Base-by-base conservation (phyloP, 2,888 invertebrate species). In the Philaethria dido region DNA sequence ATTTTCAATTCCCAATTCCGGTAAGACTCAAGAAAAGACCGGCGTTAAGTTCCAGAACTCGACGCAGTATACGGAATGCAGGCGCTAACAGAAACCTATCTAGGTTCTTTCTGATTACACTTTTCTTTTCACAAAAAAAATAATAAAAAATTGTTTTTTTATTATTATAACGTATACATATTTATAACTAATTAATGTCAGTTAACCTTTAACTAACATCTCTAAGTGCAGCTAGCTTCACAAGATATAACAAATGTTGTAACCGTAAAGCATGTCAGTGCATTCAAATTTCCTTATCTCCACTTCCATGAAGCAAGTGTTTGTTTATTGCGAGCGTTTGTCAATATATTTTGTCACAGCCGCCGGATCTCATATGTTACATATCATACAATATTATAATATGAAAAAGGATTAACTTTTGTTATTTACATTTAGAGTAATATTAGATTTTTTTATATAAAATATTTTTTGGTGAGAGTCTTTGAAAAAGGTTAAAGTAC, bases 361-460 rank as follows among this genome's bases (percentile, higher is more conserved):
- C 29, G 52, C 52, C 29, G 11, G 33, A 52, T 33, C 29, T 33
- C 16, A 52, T 52, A 29, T 16, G 11, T 11, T 16, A 16, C 4
- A 16, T 16, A 44, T 44, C 16, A 9, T n/a, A 25, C 18, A 50
- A 25, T 50, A 50, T 50, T 50, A n/a, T 14, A 50, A 50, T 25
- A 50, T 14, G 14, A 50, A n/a, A 22, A 14, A 8, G 25, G 48
- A 50, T 50, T 50, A 50, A 25, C 48, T 25, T 50, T 50, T 50
- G 25, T 25, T 50, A 25, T 25, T 14, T 25, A 50, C 25, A 50
- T 25, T 50, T 25, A 25, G 14, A 50, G 25, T 50, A 50, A 50
- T 50, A 50, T n/a, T 6, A 13, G n/a, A 6, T n/a, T 50, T 8
- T 50, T 25, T 14, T 3, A 8, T 48, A 22, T 22, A 0, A 50